Evolutionary conservation across 2,888 invertebrate species (phyloP), one percentile per base, ranked within the genome.

Genomic region (Dione vanillae): DNA sequence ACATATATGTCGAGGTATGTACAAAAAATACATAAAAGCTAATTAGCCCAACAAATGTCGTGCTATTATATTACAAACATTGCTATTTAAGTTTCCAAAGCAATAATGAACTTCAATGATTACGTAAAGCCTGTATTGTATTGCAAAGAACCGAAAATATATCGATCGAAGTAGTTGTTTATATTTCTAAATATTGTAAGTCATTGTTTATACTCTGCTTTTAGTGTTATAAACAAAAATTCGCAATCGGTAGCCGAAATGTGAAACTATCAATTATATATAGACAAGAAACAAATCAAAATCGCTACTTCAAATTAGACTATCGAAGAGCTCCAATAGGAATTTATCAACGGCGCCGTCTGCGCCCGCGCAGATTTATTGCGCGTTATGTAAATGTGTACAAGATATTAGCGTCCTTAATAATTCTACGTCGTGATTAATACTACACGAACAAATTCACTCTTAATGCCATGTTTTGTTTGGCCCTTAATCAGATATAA

Each of bases 341-440:
- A 87, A 89, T 90, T 86, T 86, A 89, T 90, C 86, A 89, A 85
- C 85, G 85, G 87, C 86, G 87, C 86, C 85, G 88, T 82, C 84
- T 82, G 83, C 83, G 75, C 79, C 83, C 84, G 82, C 82, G 82
- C 78, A 82, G 89, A 92, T 92, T 92, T 90, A 92, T 92, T 84
- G 85, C 88, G 83, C 87, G 87, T 91, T 91, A 91, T 91, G 92
- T 90, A 91, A 91, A 91, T 91, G 85, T 88, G 86, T 88, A 88
- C 88, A 87, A 87, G 90, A 88, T 89, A 92, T 91, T 90, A 92
- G 88, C 88, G 90, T 91, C 89, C 88, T 89, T 90, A 90, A 92
- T 92, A 92, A 87, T 89, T 92, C 87, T 81, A 85, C 84, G 89
- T 92, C 91, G 86, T 88, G 90, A 90, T 92, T 89, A 87, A 85